A percentile compares a stretch with the other conserved stretches of the same genome.
Evolutionary conservation across 2,888 invertebrate genomes (phyloP).

Genomic region (Deilephila porcellus): DNA sequence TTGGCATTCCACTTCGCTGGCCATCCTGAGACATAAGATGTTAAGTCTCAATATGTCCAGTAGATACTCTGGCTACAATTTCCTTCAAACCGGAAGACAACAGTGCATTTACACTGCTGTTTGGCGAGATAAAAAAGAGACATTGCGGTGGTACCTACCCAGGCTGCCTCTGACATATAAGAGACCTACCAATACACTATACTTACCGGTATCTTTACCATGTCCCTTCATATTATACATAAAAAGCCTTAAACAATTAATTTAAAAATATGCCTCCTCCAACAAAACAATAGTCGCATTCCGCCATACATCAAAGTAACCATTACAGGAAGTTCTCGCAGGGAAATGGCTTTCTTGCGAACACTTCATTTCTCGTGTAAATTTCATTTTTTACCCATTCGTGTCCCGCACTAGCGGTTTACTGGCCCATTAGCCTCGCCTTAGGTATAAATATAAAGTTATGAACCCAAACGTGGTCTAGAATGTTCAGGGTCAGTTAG

Average conservation of each 20-base stretch:
- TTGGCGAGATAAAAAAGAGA: no score
- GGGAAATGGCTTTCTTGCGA: conserved; percentile 67
- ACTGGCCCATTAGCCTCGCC: conserved; percentile 34
- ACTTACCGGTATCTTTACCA: no score
- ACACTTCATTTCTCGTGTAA: conserved; percentile 71
- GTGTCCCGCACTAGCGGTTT: conserved; percentile 39
- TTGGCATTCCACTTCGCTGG: no score
- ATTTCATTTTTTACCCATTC: conserved; percentile 69
- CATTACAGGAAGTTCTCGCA: conserved; percentile 62
- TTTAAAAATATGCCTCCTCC: conserved; percentile 39
- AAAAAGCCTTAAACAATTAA: background rate
- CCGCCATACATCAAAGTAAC: conserved; percentile 49
- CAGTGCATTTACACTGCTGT: no score
- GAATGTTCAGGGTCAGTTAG: conserved; percentile 2
- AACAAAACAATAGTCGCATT: conserved; percentile 30
- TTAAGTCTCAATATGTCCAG: no score
- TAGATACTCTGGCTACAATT: no score
- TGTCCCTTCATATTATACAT: no score
- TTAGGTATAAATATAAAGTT: conserved; percentile 21
- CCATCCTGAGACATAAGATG: no score
- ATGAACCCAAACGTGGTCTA: conserved; percentile 20
- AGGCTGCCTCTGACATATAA: no score
- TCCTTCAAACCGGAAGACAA: no score
- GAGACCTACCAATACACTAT: no score
- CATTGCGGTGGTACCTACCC: no score